Percentiles rank a stretch among this genome's conserved stretches.
Evolutionary conservation across 2,797 vertebrate species (phyloP).

Genomic region (Labroides dimidiatus): DNA sequence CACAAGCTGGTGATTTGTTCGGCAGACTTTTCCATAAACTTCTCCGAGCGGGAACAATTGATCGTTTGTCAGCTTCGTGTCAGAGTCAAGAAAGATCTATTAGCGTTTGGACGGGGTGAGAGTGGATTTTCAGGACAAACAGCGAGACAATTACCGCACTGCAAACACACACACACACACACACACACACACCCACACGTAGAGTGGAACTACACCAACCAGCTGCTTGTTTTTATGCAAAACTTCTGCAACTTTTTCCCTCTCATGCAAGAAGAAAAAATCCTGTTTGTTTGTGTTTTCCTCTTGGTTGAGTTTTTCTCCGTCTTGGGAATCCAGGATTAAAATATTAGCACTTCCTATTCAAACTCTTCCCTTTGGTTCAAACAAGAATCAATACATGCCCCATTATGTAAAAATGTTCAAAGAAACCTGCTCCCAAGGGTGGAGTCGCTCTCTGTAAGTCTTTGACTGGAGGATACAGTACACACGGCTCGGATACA

Average conservation of each 20-base stretch:
- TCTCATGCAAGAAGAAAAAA: slow-evolving; percentile 24
- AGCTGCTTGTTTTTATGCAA: slow-evolving; percentile 7
- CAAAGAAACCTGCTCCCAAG: slow-evolving; percentile 70
- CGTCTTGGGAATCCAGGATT: slow-evolving; percentile 64
- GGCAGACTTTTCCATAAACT: slow-evolving; percentile 42
- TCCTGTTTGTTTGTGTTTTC: slow-evolving; percentile 59
- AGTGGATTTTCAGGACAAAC: slow-evolving; percentile 10
- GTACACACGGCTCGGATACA: slow-evolving; percentile 42
- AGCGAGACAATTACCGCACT: slow-evolving; percentile 14
- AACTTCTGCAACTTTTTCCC: slow-evolving; percentile 12
- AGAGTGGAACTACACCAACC: background rate
- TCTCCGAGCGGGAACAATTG: slow-evolving; percentile 35
- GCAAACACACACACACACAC: background rate
- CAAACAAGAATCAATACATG: slow-evolving; percentile 71
- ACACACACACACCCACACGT: too few relatives aligned
- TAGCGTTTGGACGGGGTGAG: background rate
- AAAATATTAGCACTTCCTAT: slow-evolving; percentile 72
- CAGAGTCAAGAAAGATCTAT: slow-evolving; percentile 30
- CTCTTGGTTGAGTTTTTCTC: slow-evolving; percentile 25
- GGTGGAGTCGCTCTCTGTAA: slow-evolving; percentile 47
- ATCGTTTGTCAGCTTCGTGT: slow-evolving; percentile 41
- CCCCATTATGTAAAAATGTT: slow-evolving; percentile 70
- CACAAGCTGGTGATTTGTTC: slow-evolving; percentile 20
- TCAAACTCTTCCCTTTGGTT: slow-evolving; percentile 66
- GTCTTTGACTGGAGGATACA: slow-evolving; percentile 53